These are phyloP conservation scores for Alectoris magna DNA, from an alignment of 2,797 vertebrate genomes.

Conservation along the genomic window DNA sequence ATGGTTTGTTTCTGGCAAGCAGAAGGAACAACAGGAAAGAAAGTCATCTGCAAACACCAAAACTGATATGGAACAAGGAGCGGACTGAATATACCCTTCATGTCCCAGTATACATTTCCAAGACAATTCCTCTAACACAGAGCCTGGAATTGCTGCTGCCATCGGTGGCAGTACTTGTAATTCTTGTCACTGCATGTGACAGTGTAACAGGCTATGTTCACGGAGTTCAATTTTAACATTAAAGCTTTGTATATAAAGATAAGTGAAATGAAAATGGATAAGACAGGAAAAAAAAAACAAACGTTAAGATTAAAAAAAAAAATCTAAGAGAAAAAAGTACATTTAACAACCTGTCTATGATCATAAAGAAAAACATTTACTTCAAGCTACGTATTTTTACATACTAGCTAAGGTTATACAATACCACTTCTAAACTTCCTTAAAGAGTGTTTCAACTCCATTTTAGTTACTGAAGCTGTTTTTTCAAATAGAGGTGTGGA, in stretches of 20 bases:
- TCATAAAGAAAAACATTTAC: not conserved
- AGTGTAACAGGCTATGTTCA: not conserved
- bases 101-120: not conserved
- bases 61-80: not conserved
- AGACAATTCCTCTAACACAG: not conserved
- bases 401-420: not conserved
- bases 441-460: not conserved
- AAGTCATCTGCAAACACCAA: not conserved
- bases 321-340: not conserved
- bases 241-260: not conserved
- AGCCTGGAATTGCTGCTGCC: not conserved
- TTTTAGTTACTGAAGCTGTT: not conserved
- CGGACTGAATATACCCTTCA: not conserved
- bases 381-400: not conserved
- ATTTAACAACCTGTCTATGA: not conserved
- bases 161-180: not conserved
- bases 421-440: not conserved
- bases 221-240: not conserved
- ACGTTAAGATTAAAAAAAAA: too few species aligned
- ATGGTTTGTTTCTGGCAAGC: not conserved
- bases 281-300: not conserved
- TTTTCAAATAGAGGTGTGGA: not conserved
- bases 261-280: not conserved
- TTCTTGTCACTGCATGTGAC: not conserved
- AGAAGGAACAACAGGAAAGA: not conserved